Conservation (phyloP, 1,140 invertebrate genomes). For the Oncopeltus fasciatus region DNA sequence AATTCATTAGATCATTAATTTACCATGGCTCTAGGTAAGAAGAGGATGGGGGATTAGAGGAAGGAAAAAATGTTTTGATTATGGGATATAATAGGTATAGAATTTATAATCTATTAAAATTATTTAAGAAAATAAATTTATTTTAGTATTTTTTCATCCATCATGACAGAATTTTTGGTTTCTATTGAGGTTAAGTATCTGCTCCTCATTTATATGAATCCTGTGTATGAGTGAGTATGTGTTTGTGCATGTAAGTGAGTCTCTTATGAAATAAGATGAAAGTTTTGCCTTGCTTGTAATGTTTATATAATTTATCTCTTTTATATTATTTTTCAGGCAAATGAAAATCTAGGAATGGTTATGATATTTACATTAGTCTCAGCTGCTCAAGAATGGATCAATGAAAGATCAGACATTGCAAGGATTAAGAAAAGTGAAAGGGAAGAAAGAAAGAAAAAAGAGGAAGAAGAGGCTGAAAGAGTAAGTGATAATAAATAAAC, state of each 20-base stretch:
- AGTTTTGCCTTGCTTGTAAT: slow-evolving; percentile 1
- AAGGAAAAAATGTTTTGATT: too few relatives aligned
- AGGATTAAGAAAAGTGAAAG: slow-evolving; percentile 57
- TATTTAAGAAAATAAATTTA: too few relatives aligned
- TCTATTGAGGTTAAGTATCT: too few relatives aligned
- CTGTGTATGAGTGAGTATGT: not conserved
- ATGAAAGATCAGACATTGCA: slow-evolving; percentile 63
- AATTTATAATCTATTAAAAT: too few relatives aligned
- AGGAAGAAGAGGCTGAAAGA: slow-evolving; percentile 75
- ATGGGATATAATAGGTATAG: too few relatives aligned
- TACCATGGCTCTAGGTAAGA: too few relatives aligned
- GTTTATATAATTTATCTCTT: slow-evolving; percentile 2
- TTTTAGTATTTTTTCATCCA: too few relatives aligned
- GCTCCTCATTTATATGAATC: not conserved
- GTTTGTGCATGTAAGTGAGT: not conserved
- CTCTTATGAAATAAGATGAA: not conserved
- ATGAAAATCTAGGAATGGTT: slow-evolving; percentile 88
- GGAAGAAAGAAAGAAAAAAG: slow-evolving; percentile 46
- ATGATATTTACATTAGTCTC: slow-evolving; percentile 95
- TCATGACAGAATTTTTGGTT: too few relatives aligned
- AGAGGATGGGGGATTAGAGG: too few relatives aligned
- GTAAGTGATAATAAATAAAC: slow-evolving; percentile 20
- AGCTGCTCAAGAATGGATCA: slow-evolving; percentile 81
- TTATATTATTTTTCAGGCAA: slow-evolving; percentile 38
- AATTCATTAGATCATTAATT: too few relatives aligned